These are phyloP conservation scores for Platynereis dumerilii DNA, from an alignment of 2,888 invertebrate genomes.

Conservation along the genomic window DNA sequence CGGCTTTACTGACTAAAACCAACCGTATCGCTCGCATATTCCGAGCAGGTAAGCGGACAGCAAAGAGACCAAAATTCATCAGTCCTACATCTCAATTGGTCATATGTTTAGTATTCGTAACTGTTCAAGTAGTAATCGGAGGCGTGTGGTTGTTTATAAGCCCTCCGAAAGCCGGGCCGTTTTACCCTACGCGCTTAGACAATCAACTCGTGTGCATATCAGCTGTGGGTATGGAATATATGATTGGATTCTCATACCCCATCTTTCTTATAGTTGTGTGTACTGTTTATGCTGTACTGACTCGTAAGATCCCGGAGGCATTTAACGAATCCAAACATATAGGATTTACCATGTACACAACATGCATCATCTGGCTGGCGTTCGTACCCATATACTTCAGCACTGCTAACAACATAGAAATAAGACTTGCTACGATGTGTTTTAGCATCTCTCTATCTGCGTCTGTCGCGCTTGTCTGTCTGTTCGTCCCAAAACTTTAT, in stretches of 20 bases:
- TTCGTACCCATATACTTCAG: slow-evolving; percentile 71
- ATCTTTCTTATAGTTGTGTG: slow-evolving; percentile 83
- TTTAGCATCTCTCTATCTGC: slow-evolving; percentile 94
- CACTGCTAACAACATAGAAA: slow-evolving; percentile 69
- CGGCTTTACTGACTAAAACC: slow-evolving; percentile 64
- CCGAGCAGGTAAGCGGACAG: slow-evolving; percentile 62
- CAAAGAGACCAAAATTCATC: slow-evolving; percentile 64
- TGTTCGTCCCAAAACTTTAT: slow-evolving; percentile 92
- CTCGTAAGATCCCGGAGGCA: slow-evolving; percentile 65
- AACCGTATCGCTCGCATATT: slow-evolving; percentile 63
- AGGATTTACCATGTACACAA: slow-evolving; percentile 85
- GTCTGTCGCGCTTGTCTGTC: slow-evolving; percentile 89
- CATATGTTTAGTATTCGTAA: slow-evolving; percentile 61
- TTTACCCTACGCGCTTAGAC: slow-evolving; percentile 89
- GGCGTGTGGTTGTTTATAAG: slow-evolving; percentile 91
- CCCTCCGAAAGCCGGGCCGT: slow-evolving; percentile 86
- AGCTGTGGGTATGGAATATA: slow-evolving; percentile 69
- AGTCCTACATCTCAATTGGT: slow-evolving; percentile 65
- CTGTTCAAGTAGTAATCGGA: slow-evolving; percentile 73
- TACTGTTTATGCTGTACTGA: slow-evolving; percentile 64
- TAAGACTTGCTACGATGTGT: slow-evolving; percentile 93
- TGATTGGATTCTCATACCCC: slow-evolving; percentile 78
- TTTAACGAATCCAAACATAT: slow-evolving; percentile 66
- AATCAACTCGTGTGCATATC: slow-evolving; percentile 84
- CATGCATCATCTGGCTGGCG: slow-evolving; percentile 72